These are phyloP conservation scores for Pachypeltis micranthus DNA, from an alignment of 1,140 invertebrate species.

Conservation along the genomic window DNA sequence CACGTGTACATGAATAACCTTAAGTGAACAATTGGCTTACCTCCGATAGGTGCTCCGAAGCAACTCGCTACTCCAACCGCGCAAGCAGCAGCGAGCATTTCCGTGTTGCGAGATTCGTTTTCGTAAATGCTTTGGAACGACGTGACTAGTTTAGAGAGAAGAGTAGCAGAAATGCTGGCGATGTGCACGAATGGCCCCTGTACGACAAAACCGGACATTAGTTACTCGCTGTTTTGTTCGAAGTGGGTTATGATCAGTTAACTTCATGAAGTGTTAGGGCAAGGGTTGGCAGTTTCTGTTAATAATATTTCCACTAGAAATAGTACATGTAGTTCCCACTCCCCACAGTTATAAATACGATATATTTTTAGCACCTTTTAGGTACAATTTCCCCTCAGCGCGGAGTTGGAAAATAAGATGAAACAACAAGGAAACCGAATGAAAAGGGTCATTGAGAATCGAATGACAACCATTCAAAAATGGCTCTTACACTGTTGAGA, in stretches of 20 bases:
- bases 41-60: conserved; percentile 90
- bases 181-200: conserved; percentile 94
- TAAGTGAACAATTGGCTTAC: conserved; percentile 39
- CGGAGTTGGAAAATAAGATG: no score
- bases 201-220: conserved; percentile 12
- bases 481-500: no score
- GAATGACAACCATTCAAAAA: no score
- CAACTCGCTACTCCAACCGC: conserved; percentile 92
- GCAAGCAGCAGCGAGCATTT: conserved; percentile 92
- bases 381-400: no score
- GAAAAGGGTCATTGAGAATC: no score
- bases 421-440: no score
- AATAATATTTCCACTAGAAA: no score
- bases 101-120: conserved; percentile 85
- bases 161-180: conserved; percentile 85
- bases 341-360: no score
- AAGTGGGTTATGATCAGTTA: neutral
- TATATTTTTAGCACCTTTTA: no score
- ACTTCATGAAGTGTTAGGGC: no score
- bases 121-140: conserved; percentile 89
- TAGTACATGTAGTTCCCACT: no score
- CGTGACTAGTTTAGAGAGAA: conserved; percentile 83
- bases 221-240: neutral
- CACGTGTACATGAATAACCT: neutral
- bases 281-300: no score